Conservation (phyloP, 2,113 vertebrate species). For the Mus musculus region GRCm39 chr9:120887501-120888000, state of each 20-base stretch:
- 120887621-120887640: neutral
- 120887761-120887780: neutral
- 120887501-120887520: neutral
- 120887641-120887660: too few relatives aligned
- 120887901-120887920: neutral
- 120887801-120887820: neutral
- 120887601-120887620: neutral
- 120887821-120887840: neutral
- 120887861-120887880: neutral
- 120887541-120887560: neutral
- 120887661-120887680: neutral
- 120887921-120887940: neutral
- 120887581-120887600: neutral
- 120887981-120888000: neutral
- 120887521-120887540: neutral
- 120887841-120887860: neutral
- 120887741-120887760: neutral
- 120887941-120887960: neutral
- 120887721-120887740: neutral
- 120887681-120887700: too few relatives aligned
- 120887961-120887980: neutral
- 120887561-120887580: neutral
- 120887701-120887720: neutral
- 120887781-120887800: neutral
- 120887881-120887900: neutral